Conservation (phyloP, 2,797 vertebrate species). For the Glossophaga mutica region DNA sequence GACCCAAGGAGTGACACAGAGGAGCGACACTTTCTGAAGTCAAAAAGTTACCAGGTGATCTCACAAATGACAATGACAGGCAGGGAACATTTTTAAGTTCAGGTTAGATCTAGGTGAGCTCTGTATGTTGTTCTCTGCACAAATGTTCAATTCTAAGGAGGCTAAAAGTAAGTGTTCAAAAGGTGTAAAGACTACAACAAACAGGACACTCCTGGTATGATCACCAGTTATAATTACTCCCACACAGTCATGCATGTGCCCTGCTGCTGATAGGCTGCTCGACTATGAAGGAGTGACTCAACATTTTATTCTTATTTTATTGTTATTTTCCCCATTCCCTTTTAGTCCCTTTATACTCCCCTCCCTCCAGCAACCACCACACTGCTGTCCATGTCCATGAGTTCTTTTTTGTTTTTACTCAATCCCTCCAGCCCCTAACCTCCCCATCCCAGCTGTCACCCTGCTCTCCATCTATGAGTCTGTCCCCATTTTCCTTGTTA, state of each 20-base stretch:
- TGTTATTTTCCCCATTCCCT: no score
- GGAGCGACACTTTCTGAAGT: neutral
- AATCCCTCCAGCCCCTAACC: no score
- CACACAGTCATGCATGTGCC: fast-evolving
- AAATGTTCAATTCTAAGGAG: neutral
- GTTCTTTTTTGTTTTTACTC: no score
- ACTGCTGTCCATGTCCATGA: no score
- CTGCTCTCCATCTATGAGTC: no score
- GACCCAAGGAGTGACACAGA: constrained; percentile 49
- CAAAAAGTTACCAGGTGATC: neutral
- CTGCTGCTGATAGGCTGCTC: neutral
- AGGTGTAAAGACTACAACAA: neutral
- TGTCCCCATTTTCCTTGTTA: no score
- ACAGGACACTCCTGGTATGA: neutral
- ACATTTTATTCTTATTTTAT: no score
- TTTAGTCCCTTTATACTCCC: no score
- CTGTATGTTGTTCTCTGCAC: neutral
- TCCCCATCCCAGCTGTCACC: no score
- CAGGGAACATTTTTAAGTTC: neutral
- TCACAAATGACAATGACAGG: neutral
- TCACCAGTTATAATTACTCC: no score
- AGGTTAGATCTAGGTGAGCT: neutral
- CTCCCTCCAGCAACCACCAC: no score
- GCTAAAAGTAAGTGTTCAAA: neutral
- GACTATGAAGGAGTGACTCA: neutral